Evolutionary conservation across 2,113 vertebrate species (phyloP), one percentile per base, ranked within the genome.

Genomic region (Pavo muticus): DNA sequence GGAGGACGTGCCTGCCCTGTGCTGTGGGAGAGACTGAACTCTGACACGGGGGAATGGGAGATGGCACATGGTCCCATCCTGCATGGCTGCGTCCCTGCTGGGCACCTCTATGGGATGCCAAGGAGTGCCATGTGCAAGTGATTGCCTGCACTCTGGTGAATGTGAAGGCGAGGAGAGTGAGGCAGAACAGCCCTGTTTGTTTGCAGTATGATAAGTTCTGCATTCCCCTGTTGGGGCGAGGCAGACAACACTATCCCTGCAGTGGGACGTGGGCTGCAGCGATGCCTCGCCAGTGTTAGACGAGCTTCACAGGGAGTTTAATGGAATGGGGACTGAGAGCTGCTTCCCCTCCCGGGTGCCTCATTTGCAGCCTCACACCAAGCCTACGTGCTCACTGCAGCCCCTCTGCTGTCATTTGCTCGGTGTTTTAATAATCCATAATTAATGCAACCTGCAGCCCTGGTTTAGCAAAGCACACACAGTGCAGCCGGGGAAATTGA

Each of bases 381-480:
- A 14, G 57, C 21, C 0, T 68, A 81, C 11, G 0, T 37, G 1
- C 47, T 85, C 87, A 32, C 73, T 42, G 52, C 1, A 1, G 94
- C 81, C 94, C 68, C 90, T 94, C 48, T 30, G 92, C 95, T 91
- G 87, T 82, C 94, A 2, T 76, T 82, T 91, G 37, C 68, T 0
- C 1, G 47, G 54, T 14, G 78, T 74, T 88, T 92, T 91, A 94
- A 88, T 95, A 90, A 94, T 76, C 89, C 57, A 9, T 85, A 82
- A 89, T 93, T 54, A 91, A 54, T 76, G 71, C 72, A 88, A 75
- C 91, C 63, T 59, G 87, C 91, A 87, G 84, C 67, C 90, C 84
- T 2, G 1, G 27, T 79, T 87, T 35, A 90, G 93, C 85, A 79
- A 7, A 96, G 96, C 74, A 9, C 40, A 5, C 32, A 5, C 30